phyloP scores from a whole-genome alignment of 2,888 invertebrate species.

The Drosophila prolongata region DNA sequence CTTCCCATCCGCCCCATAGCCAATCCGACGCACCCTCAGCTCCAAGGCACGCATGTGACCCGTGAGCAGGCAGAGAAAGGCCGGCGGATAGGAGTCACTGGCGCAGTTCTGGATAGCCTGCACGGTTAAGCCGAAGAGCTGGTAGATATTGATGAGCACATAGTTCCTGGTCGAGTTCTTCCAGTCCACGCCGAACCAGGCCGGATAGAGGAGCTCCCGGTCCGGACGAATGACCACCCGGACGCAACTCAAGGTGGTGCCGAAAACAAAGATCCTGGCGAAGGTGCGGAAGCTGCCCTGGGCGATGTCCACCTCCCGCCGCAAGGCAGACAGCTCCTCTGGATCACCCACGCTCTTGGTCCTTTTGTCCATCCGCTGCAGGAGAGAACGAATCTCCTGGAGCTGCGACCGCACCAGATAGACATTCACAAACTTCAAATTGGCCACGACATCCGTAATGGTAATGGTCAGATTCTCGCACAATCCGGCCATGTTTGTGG shows the following conservation, averaged over 20 bases:
- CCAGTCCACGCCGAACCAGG: constrained; percentile 82
- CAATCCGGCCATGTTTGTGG: constrained; percentile 65
- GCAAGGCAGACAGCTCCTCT: constrained; percentile 59
- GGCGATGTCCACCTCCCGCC: constrained; percentile 55
- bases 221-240: constrained; percentile 59
- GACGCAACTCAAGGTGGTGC: constrained; percentile 68
- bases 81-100: constrained; percentile 82
- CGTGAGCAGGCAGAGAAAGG: constrained; percentile 75
- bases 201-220: constrained; percentile 76
- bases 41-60: constrained; percentile 78
- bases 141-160: constrained; percentile 63
- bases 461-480: constrained; percentile 82
- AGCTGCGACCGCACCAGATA: constrained; percentile 71
- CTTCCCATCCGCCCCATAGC: constrained; percentile 13
- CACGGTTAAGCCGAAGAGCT: constrained; percentile 71
- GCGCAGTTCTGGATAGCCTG: constrained; percentile 80
- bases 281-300: constrained; percentile 69
- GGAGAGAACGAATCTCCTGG: constrained; percentile 53
- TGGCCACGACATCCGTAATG: constrained; percentile 78
- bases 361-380: constrained; percentile 47
- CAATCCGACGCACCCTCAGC: constrained; percentile 73
- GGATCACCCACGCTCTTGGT: constrained; percentile 33
- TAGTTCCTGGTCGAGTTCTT: constrained; percentile 55
- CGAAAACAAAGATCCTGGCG: constrained; percentile 66
- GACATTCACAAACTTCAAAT: constrained; percentile 80